Conservation (phyloP, 2,888 invertebrate species). For the Cremastinae sp. region DNA sequence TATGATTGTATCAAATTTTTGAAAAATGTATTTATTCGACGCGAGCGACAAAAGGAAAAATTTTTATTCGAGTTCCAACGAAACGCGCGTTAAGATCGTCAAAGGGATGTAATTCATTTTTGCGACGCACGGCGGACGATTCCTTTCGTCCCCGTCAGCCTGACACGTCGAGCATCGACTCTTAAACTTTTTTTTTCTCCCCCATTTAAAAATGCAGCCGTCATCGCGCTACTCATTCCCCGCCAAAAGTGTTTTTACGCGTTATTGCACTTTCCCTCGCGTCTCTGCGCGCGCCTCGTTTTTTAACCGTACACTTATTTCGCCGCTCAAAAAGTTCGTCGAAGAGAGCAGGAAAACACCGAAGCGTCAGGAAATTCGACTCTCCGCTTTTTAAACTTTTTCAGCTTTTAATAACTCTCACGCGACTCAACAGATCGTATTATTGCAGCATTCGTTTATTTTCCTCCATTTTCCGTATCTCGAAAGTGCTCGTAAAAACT, state of each 20-base stretch:
- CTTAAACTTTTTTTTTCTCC: background rate
- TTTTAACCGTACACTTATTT: background rate
- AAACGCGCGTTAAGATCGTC: background rate
- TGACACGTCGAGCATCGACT: background rate
- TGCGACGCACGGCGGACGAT: background rate
- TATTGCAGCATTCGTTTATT: conserved; percentile 22
- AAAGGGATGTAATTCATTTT: background rate
- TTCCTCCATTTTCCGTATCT: background rate
- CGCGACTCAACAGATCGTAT: conserved; percentile 65
- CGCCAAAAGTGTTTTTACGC: conserved; percentile 6
- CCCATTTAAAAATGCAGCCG: background rate
- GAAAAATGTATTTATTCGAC: too few species aligned
- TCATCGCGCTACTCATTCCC: conserved; percentile 7
- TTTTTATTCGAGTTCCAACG: background rate
- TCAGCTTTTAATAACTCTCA: conserved; percentile 74
- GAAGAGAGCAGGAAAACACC: background rate
- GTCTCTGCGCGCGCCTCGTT: background rate
- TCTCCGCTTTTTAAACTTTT: conserved; percentile 65
- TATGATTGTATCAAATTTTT: too few species aligned
- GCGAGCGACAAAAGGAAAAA: too few species aligned
- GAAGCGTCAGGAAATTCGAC: conserved; percentile 31
- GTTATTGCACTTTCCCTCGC: conserved; percentile 9
- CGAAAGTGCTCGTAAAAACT: background rate
- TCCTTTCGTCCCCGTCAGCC: background rate
- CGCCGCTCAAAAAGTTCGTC: conserved; percentile 1